These are phyloP conservation scores for Trileptium ribeirensis DNA, from an alignment of 2,888 invertebrate genomes.

Conservation along the genomic window DNA sequence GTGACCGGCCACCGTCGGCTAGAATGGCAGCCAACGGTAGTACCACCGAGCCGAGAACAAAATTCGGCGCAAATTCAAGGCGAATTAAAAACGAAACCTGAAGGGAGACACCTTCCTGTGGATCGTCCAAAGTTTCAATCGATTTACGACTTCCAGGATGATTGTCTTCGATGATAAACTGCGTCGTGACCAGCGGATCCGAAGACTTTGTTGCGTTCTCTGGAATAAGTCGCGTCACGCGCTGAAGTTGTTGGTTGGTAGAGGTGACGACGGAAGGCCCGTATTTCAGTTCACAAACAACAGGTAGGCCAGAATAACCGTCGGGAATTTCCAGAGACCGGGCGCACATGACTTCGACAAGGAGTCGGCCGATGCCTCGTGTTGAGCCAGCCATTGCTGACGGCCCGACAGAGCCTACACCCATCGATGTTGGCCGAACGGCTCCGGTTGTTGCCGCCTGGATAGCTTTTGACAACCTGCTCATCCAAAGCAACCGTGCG, in stretches of 20 bases:
- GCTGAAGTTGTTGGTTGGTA: not conserved
- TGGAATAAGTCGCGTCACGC: not conserved
- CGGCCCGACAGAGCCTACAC: not conserved
- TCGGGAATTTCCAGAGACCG: not conserved
- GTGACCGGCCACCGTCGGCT: not conserved
- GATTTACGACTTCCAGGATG: no score
- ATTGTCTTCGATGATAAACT: constrained; percentile 9
- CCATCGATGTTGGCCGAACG: not conserved
- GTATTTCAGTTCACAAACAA: not conserved
- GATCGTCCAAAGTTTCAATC: not conserved
- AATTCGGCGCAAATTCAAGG: constrained; percentile 6
- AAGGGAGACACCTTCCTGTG: not conserved
- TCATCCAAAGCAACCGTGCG: constrained; percentile 37
- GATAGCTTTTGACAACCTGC: constrained; percentile 38
- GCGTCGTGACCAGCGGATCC: constrained; percentile 3
- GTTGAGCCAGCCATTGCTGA: not conserved
- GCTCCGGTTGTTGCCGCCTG: not conserved
- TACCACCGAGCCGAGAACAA: constrained; percentile 14
- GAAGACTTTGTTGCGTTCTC: not conserved
- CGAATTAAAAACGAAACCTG: not conserved
- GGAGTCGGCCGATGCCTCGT: constrained; percentile 18
- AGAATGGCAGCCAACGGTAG: constrained; percentile 11
- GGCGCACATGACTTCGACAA: constrained; percentile 23
- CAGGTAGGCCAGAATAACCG: not conserved
- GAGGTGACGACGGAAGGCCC: not conserved